A percentile compares a stretch with the other conserved stretches of the same genome.
Conservation (phyloP, 2,888 invertebrate species). For the Tachina fera region DNA sequence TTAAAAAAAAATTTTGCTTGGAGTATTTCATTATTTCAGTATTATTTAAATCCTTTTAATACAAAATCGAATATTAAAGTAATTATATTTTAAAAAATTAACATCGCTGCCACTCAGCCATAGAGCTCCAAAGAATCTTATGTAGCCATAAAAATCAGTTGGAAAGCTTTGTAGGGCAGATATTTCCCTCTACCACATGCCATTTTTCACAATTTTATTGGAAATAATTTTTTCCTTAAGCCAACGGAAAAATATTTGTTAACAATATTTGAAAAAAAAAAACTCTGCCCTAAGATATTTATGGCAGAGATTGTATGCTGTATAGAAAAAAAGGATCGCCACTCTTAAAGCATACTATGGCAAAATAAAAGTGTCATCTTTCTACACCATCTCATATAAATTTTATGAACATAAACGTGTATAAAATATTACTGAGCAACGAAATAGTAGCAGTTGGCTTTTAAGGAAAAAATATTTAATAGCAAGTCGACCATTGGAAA, state of each 20-base stretch:
- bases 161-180: no score
- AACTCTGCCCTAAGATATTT: constrained; percentile 39
- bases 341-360: background rate
- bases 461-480: constrained; percentile 23
- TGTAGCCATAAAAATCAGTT: no score
- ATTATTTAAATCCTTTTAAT: no score
- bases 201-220: background rate
- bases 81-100: no score
- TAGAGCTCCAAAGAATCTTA: no score
- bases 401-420: background rate
- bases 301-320: constrained; percentile 32
- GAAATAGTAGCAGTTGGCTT: background rate
- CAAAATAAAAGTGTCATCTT: background rate
- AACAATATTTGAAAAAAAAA: constrained; percentile 39
- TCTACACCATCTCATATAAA: background rate
- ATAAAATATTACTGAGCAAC: background rate
- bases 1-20: no score
- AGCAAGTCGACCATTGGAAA: constrained; percentile 44
- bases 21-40: no score
- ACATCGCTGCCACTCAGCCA: no score
- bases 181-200: no score
- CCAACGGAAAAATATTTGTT: constrained; percentile 5
- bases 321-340: constrained; percentile 39
- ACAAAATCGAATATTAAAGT: no score
- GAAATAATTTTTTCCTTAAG: constrained; percentile 15